Evolutionary conservation across 1,140 invertebrate species (phyloP), one percentile per base, ranked within the genome.

Genomic region (Probaryconus sp.): DNA sequence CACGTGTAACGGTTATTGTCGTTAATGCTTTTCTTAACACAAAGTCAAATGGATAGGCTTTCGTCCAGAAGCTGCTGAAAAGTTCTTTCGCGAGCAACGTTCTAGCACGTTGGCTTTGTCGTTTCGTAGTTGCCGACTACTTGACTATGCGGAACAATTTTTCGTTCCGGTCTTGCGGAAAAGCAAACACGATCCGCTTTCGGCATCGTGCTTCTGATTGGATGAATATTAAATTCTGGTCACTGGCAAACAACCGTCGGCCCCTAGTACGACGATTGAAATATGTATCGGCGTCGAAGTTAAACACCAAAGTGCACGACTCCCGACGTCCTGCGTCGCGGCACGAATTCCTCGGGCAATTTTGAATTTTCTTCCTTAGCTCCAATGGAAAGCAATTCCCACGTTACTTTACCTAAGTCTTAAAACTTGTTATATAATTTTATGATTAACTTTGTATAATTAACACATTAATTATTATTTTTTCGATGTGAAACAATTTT

Each of bases 201-300:
- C 47, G 53, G 72, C 75, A 30, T 24, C 40, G 67, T 55, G 43
- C 56, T 45, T 78, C 71, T 84, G 81, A 81, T 83, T 84, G 81
- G 75, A 80, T 81, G 83, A 83, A 83, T 84, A 84, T 84, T 83
- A 81, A 84, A 84, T 84, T 83, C 65, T 83, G 81, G 81, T 84
- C 83, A 84, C 81, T 63, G 31, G 80, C 80, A 83, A 84, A 82
- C 83, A 83, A 81, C 24, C 47, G 37, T 31, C 48, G 37, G 33
- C 40, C 55, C 40, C 58, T 43, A 47, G 37, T 24, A 79, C 77
- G 78, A 78, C 78, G 81, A 84, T 84, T 83, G 82, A 84, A 83
- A 84, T 82, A 84, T 84, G 81, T 82, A 84, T 84, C 81, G 80
- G 73, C 58, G 68, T 71, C 51, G 37, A 84, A 84, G 79, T 84